A percentile compares a stretch with the other conserved stretches of the same genome.
Evolutionary conservation across 2,797 vertebrate genomes (phyloP).

Genomic region (Lacerta bilineata): DNA sequence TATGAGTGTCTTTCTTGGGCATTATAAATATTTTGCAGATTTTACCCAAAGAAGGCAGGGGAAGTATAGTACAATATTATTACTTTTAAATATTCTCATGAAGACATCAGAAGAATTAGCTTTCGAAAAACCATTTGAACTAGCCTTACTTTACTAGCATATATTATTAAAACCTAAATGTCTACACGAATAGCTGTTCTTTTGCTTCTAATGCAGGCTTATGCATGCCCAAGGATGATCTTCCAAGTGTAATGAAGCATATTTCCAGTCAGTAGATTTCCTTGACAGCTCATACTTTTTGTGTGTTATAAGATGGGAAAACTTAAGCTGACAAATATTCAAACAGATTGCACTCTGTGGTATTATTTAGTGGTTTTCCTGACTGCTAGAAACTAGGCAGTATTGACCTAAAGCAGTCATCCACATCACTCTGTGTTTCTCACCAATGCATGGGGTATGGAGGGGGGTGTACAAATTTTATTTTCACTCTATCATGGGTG

Average conservation of each 20-base stretch:
- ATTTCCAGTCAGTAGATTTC: slow-evolving; percentile 61
- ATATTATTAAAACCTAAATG: neutral
- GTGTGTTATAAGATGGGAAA: slow-evolving; percentile 52
- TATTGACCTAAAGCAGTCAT: slow-evolving; percentile 52
- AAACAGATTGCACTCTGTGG: neutral
- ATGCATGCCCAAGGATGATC: slow-evolving; percentile 32
- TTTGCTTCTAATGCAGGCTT: slow-evolving; percentile 43
- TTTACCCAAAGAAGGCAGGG: slow-evolving; percentile 16
- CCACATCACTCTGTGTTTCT: slow-evolving; percentile 5
- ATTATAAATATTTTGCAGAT: slow-evolving; percentile 38
- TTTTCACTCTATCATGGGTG: neutral
- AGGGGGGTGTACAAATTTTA: neutral
- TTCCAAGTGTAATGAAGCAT: slow-evolving; percentile 40
- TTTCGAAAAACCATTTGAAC: slow-evolving; percentile 36
- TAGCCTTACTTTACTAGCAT: neutral
- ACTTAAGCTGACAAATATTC: slow-evolving; percentile 47
- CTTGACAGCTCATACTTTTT: slow-evolving; percentile 58
- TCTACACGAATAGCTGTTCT: slow-evolving; percentile 35
- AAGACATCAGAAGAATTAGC: neutral
- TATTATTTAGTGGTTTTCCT: slow-evolving; percentile 37
- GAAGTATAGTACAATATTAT: slow-evolving; percentile 22
- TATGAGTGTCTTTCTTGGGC: neutral
- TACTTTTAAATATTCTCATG: slow-evolving; percentile 11
- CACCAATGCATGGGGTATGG: accelerated
- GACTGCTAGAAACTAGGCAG: slow-evolving; percentile 33